Percentiles rank a stretch among this genome's conserved stretches.
These are phyloP conservation scores for Phrynocephalus forsythii DNA, from an alignment of 2,797 vertebrate genomes.

Conservation along the genomic window DNA sequence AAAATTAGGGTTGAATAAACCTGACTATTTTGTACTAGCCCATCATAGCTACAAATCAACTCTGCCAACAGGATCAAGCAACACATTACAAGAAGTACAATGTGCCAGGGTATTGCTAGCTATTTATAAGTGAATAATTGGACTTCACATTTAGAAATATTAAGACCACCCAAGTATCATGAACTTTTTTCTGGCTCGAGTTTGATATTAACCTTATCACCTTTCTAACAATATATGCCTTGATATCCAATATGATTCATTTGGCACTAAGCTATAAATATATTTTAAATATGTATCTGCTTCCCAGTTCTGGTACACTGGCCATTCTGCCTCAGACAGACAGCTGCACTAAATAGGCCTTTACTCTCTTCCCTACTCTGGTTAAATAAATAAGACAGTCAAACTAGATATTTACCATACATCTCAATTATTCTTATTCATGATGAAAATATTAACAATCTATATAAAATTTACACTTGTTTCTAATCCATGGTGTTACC, in stretches of 20 bases:
- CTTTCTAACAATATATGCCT: not conserved
- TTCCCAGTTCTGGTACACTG: not conserved
- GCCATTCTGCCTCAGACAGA: not conserved
- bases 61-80: not conserved
- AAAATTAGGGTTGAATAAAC: constrained; percentile 27
- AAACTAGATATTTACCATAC: not conserved
- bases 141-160: not conserved
- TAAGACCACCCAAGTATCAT: not conserved
- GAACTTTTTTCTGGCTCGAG: not conserved
- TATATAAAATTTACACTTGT: not conserved
- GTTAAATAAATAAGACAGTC: not conserved
- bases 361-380: not conserved
- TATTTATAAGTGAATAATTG: not conserved
- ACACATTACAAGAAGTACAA: not conserved
- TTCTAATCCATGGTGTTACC: not conserved
- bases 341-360: not conserved
- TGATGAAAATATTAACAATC: not conserved
- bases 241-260: not conserved
- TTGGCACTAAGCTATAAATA: not conserved
- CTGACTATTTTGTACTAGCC: not conserved
- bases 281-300: not conserved
- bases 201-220: not conserved
- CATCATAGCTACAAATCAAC: not conserved
- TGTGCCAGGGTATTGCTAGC: not conserved
- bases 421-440: too few species aligned